phyloP scores from a whole-genome alignment of 2,797 vertebrate genomes.

The Natrix natrix region DNA sequence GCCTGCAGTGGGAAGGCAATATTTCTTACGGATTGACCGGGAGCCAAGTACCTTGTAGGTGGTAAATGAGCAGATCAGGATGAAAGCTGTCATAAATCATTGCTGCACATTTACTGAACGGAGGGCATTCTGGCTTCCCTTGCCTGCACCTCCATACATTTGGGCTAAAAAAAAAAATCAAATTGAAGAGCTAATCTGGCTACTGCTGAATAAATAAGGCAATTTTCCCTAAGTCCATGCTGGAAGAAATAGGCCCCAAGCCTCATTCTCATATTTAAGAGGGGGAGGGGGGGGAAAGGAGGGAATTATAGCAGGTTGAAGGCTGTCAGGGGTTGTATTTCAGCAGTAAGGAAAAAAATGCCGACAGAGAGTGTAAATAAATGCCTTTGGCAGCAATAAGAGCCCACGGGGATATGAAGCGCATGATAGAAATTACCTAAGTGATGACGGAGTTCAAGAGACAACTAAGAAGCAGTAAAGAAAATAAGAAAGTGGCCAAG shows the following conservation, averaged over 20 bases:
- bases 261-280: slow-evolving; percentile 1
- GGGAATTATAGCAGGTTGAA: slow-evolving; percentile 52
- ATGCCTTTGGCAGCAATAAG: slow-evolving; percentile 51
- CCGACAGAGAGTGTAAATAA: slow-evolving; percentile 62
- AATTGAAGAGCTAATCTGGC: slow-evolving; percentile 29
- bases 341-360: slow-evolving; percentile 60
- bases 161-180: slow-evolving; percentile 36
- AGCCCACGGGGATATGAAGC: slow-evolving; percentile 43
- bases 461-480: slow-evolving; percentile 54
- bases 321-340: slow-evolving; percentile 51
- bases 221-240: slow-evolving; percentile 27
- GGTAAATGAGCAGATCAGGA: not conserved
- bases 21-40: not conserved
- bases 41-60: not conserved
- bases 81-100: not conserved
- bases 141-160: not conserved
- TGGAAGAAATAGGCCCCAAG: slow-evolving; percentile 26
- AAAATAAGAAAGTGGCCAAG: slow-evolving; percentile 51
- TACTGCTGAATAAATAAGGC: slow-evolving; percentile 4
- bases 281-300: not conserved
- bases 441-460: slow-evolving; percentile 51
- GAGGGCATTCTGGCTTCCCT: not conserved
- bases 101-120: not conserved
- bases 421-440: slow-evolving; percentile 57
- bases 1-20: not conserved